Percentiles rank a stretch among this genome's conserved stretches.
Conservation (phyloP, 2,113 vertebrate species). For the Eretmochelys imbricata region DNA sequence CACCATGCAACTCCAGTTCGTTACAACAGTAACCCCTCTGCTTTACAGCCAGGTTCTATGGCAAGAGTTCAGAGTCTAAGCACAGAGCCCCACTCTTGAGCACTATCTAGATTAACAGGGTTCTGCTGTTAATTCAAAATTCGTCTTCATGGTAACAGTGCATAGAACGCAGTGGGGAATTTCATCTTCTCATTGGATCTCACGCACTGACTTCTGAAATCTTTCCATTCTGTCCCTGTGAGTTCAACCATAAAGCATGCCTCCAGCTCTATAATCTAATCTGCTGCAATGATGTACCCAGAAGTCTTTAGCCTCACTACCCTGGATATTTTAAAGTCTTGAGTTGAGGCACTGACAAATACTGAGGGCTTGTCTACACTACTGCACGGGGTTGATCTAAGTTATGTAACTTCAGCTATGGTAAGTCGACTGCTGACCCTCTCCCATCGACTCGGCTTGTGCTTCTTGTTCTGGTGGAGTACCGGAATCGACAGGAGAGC, state of each 20-base stretch:
- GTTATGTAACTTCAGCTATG: no score
- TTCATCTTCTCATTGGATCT: neutral
- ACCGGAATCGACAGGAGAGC: no score
- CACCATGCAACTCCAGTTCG: neutral
- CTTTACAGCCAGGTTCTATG: neutral
- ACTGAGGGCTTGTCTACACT: no score
- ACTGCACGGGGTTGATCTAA: no score
- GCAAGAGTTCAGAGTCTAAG: neutral
- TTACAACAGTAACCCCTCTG: neutral
- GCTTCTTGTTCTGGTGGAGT: no score
- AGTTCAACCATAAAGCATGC: neutral
- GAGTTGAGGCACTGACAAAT: neutral
- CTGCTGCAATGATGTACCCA: neutral
- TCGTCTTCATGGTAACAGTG: neutral
- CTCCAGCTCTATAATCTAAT: neutral
- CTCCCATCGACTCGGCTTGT: no score
- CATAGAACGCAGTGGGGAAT: neutral
- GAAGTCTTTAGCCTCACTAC: neutral
- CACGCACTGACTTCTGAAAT: neutral
- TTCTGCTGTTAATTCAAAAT: neutral
- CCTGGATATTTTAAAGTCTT: neutral
- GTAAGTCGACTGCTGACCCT: no score
- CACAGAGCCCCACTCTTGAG: neutral
- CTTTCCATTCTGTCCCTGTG: neutral
- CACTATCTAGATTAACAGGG: neutral